Evolutionary conservation across 2,888 invertebrate species (phyloP).

Genomic region (Drosophila affinis): DNA sequence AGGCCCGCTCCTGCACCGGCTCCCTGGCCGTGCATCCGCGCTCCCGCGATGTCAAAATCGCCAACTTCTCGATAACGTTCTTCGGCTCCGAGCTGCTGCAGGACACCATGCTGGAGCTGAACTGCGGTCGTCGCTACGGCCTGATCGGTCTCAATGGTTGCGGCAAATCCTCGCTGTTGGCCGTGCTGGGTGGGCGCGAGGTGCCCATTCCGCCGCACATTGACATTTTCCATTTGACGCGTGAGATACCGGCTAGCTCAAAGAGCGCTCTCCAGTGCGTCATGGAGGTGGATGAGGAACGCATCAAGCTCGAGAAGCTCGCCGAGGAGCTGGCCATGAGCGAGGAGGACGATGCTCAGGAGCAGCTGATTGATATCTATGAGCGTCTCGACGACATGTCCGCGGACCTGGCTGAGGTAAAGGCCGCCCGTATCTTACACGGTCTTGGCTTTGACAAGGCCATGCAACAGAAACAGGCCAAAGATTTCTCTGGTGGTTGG

Average conservation of each 20-base stretch:
- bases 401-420: slow-evolving; percentile 96
- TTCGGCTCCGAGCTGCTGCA: slow-evolving; percentile 98
- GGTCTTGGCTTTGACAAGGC: slow-evolving; percentile 96
- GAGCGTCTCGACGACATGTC: slow-evolving; percentile 98
- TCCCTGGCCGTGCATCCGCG: slow-evolving; percentile 97
- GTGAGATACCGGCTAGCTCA: slow-evolving; percentile 99
- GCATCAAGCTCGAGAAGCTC: slow-evolving; percentile 94
- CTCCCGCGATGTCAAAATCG: slow-evolving; percentile 97
- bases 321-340: slow-evolving; percentile 94
- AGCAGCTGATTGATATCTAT: slow-evolving; percentile 98
- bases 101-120: slow-evolving; percentile 98
- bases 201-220: slow-evolving; percentile 98
- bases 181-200: slow-evolving; percentile 96
- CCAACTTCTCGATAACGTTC: slow-evolving; percentile 98
- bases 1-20: slow-evolving; percentile 97
- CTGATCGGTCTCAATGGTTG: slow-evolving; percentile 98
- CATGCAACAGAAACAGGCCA: slow-evolving; percentile 94
- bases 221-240: slow-evolving; percentile 97
- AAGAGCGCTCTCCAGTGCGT: slow-evolving; percentile 98
- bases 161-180: slow-evolving; percentile 97
- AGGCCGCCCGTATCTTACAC: slow-evolving; percentile 96
- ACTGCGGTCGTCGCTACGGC: slow-evolving; percentile 98
- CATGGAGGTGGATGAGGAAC: slow-evolving; percentile 98
- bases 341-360: slow-evolving; percentile 96
- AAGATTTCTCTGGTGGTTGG: slow-evolving; percentile 96